Conservation (phyloP, 1,140 invertebrate species). For the Vollenhovia emeryi region DNA sequence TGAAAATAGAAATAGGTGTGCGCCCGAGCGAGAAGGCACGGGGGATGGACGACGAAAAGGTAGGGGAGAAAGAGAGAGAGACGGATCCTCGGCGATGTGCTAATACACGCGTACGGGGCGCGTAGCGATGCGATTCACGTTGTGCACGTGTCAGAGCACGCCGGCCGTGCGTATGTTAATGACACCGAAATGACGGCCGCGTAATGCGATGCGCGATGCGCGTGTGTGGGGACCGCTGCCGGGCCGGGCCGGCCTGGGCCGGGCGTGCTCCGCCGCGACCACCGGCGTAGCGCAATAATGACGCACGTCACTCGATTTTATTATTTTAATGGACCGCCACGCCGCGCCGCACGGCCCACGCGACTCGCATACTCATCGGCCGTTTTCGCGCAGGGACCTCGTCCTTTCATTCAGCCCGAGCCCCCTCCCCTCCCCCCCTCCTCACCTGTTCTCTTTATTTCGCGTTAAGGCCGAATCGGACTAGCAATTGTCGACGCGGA, state of each 20-base stretch:
- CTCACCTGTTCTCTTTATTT: neutral
- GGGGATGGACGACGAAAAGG: neutral
- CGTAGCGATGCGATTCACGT: slow-evolving; percentile 36
- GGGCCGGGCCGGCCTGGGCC: neutral
- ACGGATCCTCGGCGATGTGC: neutral
- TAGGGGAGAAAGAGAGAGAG: neutral
- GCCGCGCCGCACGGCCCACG: slow-evolving; percentile 72
- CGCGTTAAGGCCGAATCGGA: too few relatives aligned
- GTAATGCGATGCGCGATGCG: slow-evolving; percentile 73
- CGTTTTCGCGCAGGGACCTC: slow-evolving; percentile 61
- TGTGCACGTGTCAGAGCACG: slow-evolving; percentile 49
- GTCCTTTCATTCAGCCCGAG: slow-evolving; percentile 17
- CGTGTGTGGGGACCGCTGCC: slow-evolving; percentile 18
- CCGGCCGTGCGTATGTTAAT: slow-evolving; percentile 73
- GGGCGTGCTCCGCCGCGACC: slow-evolving; percentile 70
- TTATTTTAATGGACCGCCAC: slow-evolving; percentile 79
- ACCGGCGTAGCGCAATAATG: slow-evolving; percentile 81
- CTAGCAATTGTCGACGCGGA: too few relatives aligned
- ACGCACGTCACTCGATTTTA: slow-evolving; percentile 82
- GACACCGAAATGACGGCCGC: slow-evolving; percentile 73
- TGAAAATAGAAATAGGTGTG: slow-evolving; percentile 67
- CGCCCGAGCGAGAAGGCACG: neutral
- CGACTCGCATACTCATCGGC: slow-evolving; percentile 78
- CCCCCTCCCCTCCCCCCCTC: neutral
- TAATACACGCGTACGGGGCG: neutral